These are phyloP conservation scores for Paramisgurnus dabryanus DNA, from an alignment of 2,113 vertebrate species.

Conservation along the genomic window DNA sequence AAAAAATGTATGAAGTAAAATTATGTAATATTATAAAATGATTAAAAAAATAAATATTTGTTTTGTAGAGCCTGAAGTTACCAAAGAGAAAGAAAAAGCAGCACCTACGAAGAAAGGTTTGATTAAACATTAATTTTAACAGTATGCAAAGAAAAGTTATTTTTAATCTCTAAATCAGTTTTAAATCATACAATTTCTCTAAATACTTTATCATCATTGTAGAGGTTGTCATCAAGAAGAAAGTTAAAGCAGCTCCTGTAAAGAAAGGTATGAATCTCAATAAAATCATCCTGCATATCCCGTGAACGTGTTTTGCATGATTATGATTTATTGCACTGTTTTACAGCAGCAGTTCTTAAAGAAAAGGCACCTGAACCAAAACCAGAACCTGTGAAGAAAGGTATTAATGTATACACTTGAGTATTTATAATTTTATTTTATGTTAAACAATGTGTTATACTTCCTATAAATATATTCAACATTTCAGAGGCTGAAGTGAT, in stretches of 20 bases:
- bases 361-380: slow-evolving; percentile 28
- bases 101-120: slow-evolving; percentile 52
- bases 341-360: slow-evolving; percentile 22
- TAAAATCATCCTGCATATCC: neutral
- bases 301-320: neutral
- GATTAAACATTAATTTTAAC: neutral
- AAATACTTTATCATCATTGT: neutral
- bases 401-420: neutral
- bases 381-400: slow-evolving; percentile 22
- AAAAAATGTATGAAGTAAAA: too few species aligned
- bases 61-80: neutral
- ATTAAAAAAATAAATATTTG: neutral
- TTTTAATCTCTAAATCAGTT: neutral
- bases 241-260: slow-evolving; percentile 46
- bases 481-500: too few species aligned
- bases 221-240: slow-evolving; percentile 50
- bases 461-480: too few species aligned
- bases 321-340: neutral
- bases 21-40: too few species aligned
- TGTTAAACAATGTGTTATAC: too few species aligned
- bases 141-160: neutral
- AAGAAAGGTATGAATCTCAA: slow-evolving; percentile 4
- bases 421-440: too few species aligned
- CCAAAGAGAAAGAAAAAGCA: slow-evolving; percentile 59
- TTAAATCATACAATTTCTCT: neutral